These are phyloP conservation scores for Sprattus sprattus DNA, from an alignment of 2,113 vertebrate species.

Conservation along the genomic window DNA sequence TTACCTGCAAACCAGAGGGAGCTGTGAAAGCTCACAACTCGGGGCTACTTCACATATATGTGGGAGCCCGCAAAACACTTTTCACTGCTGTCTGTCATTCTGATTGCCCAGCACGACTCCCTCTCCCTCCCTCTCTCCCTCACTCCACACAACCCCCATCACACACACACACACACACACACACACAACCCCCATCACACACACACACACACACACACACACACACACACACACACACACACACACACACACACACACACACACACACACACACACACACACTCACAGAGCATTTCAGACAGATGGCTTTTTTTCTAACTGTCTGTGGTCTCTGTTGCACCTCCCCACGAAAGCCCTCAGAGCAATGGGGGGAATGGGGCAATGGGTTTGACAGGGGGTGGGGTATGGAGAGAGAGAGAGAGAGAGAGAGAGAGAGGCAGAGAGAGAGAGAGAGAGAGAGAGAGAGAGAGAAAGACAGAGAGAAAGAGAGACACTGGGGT, in stretches of 20 bases:
- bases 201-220: neutral
- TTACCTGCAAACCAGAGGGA: slow-evolving; percentile 86
- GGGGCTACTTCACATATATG: slow-evolving; percentile 94
- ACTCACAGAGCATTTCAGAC: slow-evolving; percentile 64
- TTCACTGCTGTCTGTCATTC: slow-evolving; percentile 92
- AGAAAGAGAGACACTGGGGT: slow-evolving; percentile 68
- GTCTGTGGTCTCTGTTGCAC: slow-evolving; percentile 90
- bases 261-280: neutral
- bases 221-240: neutral
- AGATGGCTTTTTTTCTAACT: slow-evolving; percentile 93
- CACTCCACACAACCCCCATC: slow-evolving; percentile 24
- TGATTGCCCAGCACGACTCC: slow-evolving; percentile 91
- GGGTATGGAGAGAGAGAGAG: slow-evolving; percentile 65
- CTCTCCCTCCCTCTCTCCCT: slow-evolving; percentile 52
- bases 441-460: slow-evolving; percentile 44
- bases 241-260: neutral
- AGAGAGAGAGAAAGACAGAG: neutral
- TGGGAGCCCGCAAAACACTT: slow-evolving; percentile 95
- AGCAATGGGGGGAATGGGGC: slow-evolving; percentile 57
- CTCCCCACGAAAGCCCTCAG: slow-evolving; percentile 86
- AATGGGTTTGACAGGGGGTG: slow-evolving; percentile 43
- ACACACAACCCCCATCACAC: slow-evolving; percentile 15
- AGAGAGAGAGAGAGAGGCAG: slow-evolving; percentile 45
- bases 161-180: slow-evolving; percentile 7
- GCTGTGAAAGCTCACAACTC: slow-evolving; percentile 89